Percentiles rank a stretch among this genome's conserved stretches.
phyloP scores from a whole-genome alignment of 2,888 invertebrate species.

The Heliconius ismenius region DNA sequence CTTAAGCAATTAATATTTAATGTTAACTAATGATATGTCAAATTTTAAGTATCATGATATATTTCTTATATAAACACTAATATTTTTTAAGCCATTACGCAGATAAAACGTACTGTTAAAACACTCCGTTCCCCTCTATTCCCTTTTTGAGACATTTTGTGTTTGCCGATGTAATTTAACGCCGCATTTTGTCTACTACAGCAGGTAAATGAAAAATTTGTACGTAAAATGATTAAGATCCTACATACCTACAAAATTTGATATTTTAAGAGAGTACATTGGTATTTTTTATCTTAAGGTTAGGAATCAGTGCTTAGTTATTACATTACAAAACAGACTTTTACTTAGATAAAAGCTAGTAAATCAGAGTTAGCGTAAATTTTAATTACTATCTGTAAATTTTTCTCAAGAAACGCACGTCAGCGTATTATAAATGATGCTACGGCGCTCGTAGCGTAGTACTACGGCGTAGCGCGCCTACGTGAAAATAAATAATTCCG shows the following conservation, averaged over 20 bases:
- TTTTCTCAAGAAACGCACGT: slow-evolving; percentile 32
- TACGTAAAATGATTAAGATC: not conserved
- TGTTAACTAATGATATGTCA: too few relatives aligned
- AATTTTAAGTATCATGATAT: too few relatives aligned
- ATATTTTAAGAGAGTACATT: not conserved
- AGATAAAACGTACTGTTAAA: not conserved
- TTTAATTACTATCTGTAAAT: slow-evolving; percentile 25
- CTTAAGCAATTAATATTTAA: too few relatives aligned
- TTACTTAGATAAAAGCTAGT: not conserved
- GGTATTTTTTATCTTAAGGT: not conserved
- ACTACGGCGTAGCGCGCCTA: slow-evolving; percentile 62
- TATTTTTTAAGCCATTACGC: not conserved
- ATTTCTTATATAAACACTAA: too few relatives aligned
- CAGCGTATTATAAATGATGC: slow-evolving; percentile 37
- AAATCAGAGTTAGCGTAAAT: slow-evolving; percentile 7
- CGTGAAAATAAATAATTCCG: slow-evolving; percentile 50
- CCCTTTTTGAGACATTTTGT: not conserved
- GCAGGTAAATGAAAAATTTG: not conserved
- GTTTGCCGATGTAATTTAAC: not conserved
- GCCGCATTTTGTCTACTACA: not conserved
- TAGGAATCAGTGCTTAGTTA: not conserved
- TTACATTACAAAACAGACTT: not conserved
- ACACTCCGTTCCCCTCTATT: not conserved
- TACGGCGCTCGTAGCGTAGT: slow-evolving; percentile 50
- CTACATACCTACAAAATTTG: not conserved